Base-by-base conservation (phyloP, 2,797 vertebrate genomes). In the Hoplostethus mediterraneus region DNA sequence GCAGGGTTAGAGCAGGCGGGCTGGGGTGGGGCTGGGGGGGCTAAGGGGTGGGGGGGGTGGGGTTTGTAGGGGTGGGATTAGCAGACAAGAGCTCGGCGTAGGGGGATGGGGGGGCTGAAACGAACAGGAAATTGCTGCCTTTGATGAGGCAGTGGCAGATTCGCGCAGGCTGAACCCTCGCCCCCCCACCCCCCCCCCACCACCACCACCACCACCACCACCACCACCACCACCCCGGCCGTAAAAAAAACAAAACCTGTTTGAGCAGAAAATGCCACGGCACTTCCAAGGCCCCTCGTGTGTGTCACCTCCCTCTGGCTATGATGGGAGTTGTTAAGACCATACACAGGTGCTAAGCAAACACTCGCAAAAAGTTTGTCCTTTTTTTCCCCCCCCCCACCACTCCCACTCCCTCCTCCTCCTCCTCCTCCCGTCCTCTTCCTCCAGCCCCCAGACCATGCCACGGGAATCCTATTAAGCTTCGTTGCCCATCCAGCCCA, bases 81-180 rank as follows among this genome's bases (percentile, higher is more conserved):
- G 93, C 93, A 95, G 95, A 97, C 96, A 95, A 97, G 96, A 95
- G 95, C 95, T 94, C 91, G 80, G 68, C 71, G 81, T 91, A 91
- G 90, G 92, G 93, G 92, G 91, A 88, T 83, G 92, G 92, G 89
- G 84, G 77, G 89, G 21, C 92, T 92, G 92, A 94, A 94, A 92
- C 87, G 93, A 95, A 96, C 97, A 98, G 97, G 97, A 99, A 98
- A 97, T 97, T 95, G 96, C 94, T 90, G 96, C 94, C 95, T 96
- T 96, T 94, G 95, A 97, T 96, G 94, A 95, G 93, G 94, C 94
- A 91, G 92, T 94, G 91, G 93, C 91, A 94, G 95, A 93, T 94
- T 93, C 87, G 89, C 91, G 75, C 90, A 94, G 90, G 89, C 91
- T 94, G 88, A 94, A 91, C 86, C 82, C 88, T 94, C 57, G 72